Conservation (phyloP, 2,888 invertebrate species). For the Catocala fraxini region DNA sequence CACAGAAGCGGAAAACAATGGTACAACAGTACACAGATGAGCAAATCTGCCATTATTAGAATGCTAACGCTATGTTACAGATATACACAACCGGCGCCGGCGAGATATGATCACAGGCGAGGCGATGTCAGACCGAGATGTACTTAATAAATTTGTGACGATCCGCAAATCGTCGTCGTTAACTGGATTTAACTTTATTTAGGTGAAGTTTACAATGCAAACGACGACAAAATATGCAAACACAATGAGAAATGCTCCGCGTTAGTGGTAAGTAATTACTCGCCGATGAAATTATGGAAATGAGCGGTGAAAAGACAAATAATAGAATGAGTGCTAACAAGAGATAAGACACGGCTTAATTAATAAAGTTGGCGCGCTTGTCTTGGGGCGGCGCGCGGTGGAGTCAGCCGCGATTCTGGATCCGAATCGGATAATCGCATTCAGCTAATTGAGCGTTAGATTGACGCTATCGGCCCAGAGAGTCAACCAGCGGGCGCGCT, state of each 20-base stretch:
- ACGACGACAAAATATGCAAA: slow-evolving; percentile 82
- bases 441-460: slow-evolving; percentile 86
- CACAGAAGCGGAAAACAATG: slow-evolving; percentile 71
- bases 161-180: slow-evolving; percentile 51
- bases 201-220: slow-evolving; percentile 72
- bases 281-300: slow-evolving; percentile 87
- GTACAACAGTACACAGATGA: slow-evolving; percentile 54
- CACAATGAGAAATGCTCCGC: slow-evolving; percentile 78
- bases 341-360: slow-evolving; percentile 88
- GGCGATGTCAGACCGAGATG: slow-evolving; percentile 26
- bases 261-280: slow-evolving; percentile 85
- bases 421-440: slow-evolving; percentile 86
- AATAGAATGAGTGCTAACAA: slow-evolving; percentile 88
- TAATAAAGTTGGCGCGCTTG: slow-evolving; percentile 86
- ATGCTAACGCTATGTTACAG: slow-evolving; percentile 39
- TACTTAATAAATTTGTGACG: slow-evolving; percentile 33
- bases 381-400: slow-evolving; percentile 74
- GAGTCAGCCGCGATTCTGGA: slow-evolving; percentile 78
- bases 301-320: slow-evolving; percentile 88
- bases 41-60: slow-evolving; percentile 38
- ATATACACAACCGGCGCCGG: slow-evolving; percentile 28
- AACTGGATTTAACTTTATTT: slow-evolving; percentile 62
- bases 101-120: slow-evolving; percentile 20
- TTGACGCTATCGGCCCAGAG: slow-evolving; percentile 83
- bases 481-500: slow-evolving; percentile 57